Evolutionary conservation across 1,140 invertebrate species (phyloP).

Genomic region (Ganaspis sp.): DNA sequence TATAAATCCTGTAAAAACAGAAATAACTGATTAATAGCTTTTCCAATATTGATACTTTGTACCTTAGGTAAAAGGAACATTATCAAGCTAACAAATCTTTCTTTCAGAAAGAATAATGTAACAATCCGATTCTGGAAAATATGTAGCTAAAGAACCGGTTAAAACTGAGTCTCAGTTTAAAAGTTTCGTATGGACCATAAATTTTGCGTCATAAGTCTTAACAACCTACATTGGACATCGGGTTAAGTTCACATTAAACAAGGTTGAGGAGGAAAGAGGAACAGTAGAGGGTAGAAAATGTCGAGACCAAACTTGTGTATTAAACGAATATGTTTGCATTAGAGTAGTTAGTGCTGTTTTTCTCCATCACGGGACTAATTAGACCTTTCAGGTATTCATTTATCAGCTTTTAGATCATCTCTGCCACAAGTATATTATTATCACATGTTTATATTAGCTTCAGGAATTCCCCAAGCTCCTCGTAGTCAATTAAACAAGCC

Average conservation of each 20-base stretch:
- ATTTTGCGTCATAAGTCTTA: conserved; percentile 20
- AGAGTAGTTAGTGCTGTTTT: background rate
- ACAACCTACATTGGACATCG: conserved; percentile 26
- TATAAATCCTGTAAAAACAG: background rate
- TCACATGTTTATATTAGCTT: background rate
- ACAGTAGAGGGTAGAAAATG: background rate
- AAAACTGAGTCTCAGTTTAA: background rate
- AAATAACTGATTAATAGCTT: background rate
- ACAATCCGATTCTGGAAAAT: background rate
- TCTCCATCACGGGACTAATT: background rate
- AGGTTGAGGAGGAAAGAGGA: background rate
- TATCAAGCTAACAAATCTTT: background rate
- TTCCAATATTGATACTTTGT: background rate
- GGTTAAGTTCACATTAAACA: conserved; percentile 23
- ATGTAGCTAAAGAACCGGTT: background rate
- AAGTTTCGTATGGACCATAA: conserved; percentile 11
- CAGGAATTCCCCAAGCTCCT: background rate
- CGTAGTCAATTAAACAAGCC: background rate
- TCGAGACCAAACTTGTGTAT: conserved; percentile 9
- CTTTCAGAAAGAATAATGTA: background rate
- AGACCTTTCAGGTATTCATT: background rate
- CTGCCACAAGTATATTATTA: background rate
- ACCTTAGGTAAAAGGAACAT: background rate
- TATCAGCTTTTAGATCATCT: background rate
- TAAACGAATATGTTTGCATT: background rate